Evolutionary conservation across 2,888 invertebrate genomes (phyloP).

Genomic region (Leucozona laternaria): DNA sequence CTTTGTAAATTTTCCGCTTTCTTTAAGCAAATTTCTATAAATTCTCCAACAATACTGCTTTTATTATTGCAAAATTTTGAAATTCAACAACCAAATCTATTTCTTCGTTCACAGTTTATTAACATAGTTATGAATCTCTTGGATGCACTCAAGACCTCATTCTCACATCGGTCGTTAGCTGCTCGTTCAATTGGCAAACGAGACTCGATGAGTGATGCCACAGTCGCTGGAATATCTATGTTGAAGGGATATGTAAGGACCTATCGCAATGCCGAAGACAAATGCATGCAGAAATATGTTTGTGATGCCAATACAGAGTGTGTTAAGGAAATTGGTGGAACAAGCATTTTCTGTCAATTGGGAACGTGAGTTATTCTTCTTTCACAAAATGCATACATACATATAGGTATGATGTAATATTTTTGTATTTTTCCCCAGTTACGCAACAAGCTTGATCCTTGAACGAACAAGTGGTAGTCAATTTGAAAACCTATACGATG

Average conservation of each 20-base stretch:
- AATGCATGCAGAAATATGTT: slow-evolving; percentile 93
- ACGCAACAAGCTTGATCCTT: slow-evolving; percentile 93
- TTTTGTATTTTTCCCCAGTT: slow-evolving; percentile 85
- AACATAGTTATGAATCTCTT: slow-evolving; percentile 95
- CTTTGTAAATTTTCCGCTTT: slow-evolving; percentile 68
- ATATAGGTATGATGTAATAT: too few species aligned
- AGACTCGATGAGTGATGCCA: slow-evolving; percentile 95
- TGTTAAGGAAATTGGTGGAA: slow-evolving; percentile 90
- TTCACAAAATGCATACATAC: neutral
- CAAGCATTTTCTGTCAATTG: slow-evolving; percentile 95
- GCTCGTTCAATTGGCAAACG: slow-evolving; percentile 94
- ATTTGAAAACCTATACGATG: slow-evolving; percentile 93
- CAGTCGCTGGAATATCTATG: slow-evolving; percentile 94
- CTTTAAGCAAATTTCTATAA: slow-evolving; percentile 33
- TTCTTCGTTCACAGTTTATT: slow-evolving; percentile 89
- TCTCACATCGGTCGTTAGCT: slow-evolving; percentile 94
- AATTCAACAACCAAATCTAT: neutral
- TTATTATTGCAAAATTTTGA: neutral
- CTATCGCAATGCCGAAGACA: slow-evolving; percentile 90
- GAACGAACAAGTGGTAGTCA: slow-evolving; percentile 90
- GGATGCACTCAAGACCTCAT: slow-evolving; percentile 96
- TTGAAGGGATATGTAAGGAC: slow-evolving; percentile 95
- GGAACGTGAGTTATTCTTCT: slow-evolving; percentile 91
- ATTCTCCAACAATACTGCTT: neutral
- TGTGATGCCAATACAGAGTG: slow-evolving; percentile 96